Conservation (phyloP, 2,888 invertebrate species). For the Brachyptera risi region DNA sequence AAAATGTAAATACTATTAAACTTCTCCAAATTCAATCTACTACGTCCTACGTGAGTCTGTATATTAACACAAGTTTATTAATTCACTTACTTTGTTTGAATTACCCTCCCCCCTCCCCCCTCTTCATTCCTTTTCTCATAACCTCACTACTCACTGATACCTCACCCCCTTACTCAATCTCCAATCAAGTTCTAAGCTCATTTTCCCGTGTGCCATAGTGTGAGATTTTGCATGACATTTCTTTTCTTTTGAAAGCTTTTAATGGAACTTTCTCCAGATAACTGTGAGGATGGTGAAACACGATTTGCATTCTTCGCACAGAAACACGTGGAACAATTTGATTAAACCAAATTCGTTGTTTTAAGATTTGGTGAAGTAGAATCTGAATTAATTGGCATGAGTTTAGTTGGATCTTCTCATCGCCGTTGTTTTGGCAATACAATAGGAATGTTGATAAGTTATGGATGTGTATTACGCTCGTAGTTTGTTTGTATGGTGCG, state of each 20-base stretch:
- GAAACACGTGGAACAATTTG: not conserved
- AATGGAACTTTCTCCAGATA: slow-evolving; percentile 13
- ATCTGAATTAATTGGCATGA: slow-evolving; percentile 14
- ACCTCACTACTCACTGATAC: no score
- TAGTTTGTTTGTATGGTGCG: not conserved
- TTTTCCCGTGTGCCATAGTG: not conserved
- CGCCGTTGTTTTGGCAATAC: slow-evolving; percentile 3
- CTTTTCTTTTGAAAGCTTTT: slow-evolving; percentile 15
- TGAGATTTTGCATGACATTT: not conserved
- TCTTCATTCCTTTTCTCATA: no score
- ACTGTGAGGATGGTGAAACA: slow-evolving; percentile 2
- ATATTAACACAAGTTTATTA: slow-evolving; percentile 24
- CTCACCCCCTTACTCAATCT: no score
- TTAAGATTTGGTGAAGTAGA: slow-evolving; percentile 13
- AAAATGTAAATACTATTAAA: slow-evolving; percentile 28
- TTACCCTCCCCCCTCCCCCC: not conserved
- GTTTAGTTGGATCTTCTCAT: not conserved
- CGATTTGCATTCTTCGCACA: slow-evolving; percentile 19
- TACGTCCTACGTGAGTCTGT: slow-evolving; percentile 18
- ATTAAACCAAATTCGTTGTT: not conserved
- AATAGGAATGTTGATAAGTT: slow-evolving; percentile 7
- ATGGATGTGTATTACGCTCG: not conserved
- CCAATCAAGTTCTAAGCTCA: slow-evolving; percentile 23
- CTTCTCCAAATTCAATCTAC: slow-evolving; percentile 24
- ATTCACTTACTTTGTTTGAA: slow-evolving; percentile 10